Evolutionary conservation across 2,888 invertebrate species (phyloP).

Genomic region (Drosophila parthenogenetica): DNA sequence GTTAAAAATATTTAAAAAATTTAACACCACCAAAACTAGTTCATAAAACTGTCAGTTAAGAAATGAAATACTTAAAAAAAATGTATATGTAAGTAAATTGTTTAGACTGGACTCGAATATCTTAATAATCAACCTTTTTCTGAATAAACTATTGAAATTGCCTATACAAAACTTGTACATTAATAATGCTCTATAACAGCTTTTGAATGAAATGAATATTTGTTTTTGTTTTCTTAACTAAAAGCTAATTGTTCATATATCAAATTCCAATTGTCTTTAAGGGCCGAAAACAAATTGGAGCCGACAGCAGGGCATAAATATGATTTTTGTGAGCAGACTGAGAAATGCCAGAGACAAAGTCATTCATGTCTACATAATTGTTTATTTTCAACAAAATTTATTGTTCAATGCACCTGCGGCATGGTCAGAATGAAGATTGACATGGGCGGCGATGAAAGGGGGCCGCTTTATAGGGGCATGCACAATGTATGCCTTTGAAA

Average conservation of each 20-base stretch:
- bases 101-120: too few relatives aligned
- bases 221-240: too few relatives aligned
- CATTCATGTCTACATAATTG: conserved; percentile 56
- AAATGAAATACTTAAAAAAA: too few relatives aligned
- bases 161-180: not conserved
- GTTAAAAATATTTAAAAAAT: too few relatives aligned
- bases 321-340: conserved; percentile 7
- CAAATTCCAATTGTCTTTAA: conserved; percentile 4
- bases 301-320: conserved; percentile 2
- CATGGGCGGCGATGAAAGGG: not conserved
- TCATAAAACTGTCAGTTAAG: too few relatives aligned
- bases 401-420: conserved; percentile 73
- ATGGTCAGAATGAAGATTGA: conserved; percentile 9
- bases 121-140: too few relatives aligned
- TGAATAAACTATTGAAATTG: too few relatives aligned
- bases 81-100: too few relatives aligned
- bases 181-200: not conserved
- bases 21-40: too few relatives aligned
- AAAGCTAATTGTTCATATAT: not conserved
- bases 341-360: conserved; percentile 4
- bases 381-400: conserved; percentile 74
- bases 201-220: not conserved
- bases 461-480: conserved; percentile 22
- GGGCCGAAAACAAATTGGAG: not conserved
- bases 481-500: conserved; percentile 51